Base-by-base conservation (phyloP, 2,113 vertebrate species). In the Lontra canadensis region DNA sequence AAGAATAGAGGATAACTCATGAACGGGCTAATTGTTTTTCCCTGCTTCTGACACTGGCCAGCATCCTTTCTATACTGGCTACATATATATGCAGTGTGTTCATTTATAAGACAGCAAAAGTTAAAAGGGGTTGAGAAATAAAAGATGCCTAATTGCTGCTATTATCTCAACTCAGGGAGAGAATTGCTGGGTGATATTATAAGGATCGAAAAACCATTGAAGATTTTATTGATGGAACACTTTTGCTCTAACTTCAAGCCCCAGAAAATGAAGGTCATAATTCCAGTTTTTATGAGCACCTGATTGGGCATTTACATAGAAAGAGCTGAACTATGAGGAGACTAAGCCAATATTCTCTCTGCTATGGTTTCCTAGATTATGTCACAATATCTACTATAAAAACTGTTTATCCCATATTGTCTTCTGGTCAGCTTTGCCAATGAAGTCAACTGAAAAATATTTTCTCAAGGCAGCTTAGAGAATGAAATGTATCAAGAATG, bases 111-210 rank as follows among this genome's bases (percentile, higher is more conserved):
- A 88, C 85, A 97, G 95, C 87, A 96, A 96, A 97, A 97, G 95
- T 97, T 97, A 98, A 98, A 98, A 98, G 97, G 94, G 97, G 95
- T 97, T 98, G 94, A 97, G 88, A 96, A 98, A 93, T 97, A 97
- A 98, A 98, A 97, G 96, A 94, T 86, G 47, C 90, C 90, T 98
- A 97, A 97, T 97, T 98, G 97, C 94, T 95, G 95, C 96, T 97
- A 97, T 98, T 97, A 98, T 97, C 92, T 95, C 97, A 94, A 94
- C 90, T 94, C 92, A 95, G 97, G 88, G 87, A 97, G 96, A 97
- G 94, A 97, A 97, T 96, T 97, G 92, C 96, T 96, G 95, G 90
- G 69, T 97, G 97, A 96, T 92, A 95, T 95, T 97, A 97, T 95
- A 92, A 96, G 93, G 93, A 98, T 96, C 55, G 97, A 97, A 98